phyloP scores from a whole-genome alignment of 2,113 vertebrate genomes.

The Chiloscyllium plagiosum region DNA sequence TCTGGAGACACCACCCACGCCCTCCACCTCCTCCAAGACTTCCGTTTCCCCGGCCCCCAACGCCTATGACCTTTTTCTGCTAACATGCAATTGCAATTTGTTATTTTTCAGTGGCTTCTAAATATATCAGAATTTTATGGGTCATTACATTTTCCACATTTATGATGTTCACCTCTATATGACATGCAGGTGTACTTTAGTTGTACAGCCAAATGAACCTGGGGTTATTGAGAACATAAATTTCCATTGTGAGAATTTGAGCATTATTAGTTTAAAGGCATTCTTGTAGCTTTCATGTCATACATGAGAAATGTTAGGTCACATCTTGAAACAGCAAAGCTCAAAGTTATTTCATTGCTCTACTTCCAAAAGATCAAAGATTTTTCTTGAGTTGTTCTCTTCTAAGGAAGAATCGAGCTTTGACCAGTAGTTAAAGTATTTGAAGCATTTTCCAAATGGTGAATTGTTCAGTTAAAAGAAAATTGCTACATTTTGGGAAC shows the following conservation, averaged over 20 bases:
- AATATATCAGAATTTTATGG: conserved; percentile 50
- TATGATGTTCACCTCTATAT: conserved; percentile 49
- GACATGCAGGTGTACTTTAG: conserved; percentile 47
- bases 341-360: conserved; percentile 41
- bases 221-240: conserved; percentile 41
- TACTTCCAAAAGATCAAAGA: conserved; percentile 35
- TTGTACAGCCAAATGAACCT: conserved; percentile 38
- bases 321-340: conserved; percentile 50
- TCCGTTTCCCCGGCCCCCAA: too few relatives aligned
- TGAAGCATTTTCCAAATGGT: background rate
- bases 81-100: conserved; percentile 48
- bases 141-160: conserved; percentile 51
- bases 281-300: conserved; percentile 49
- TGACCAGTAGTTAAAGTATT: background rate
- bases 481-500: background rate
- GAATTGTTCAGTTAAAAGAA: background rate
- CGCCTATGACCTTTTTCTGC: conserved; percentile 35
- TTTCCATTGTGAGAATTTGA: conserved; percentile 50
- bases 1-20: too few relatives aligned
- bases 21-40: too few relatives aligned
- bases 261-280: conserved; percentile 48
- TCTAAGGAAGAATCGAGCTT: conserved; percentile 19
- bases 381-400: conserved; percentile 25
- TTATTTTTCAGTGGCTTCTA: conserved; percentile 50
- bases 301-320: conserved; percentile 48